Base-by-base conservation (phyloP, 2,888 invertebrate genomes). In the Drosophila gaucha region DNA sequence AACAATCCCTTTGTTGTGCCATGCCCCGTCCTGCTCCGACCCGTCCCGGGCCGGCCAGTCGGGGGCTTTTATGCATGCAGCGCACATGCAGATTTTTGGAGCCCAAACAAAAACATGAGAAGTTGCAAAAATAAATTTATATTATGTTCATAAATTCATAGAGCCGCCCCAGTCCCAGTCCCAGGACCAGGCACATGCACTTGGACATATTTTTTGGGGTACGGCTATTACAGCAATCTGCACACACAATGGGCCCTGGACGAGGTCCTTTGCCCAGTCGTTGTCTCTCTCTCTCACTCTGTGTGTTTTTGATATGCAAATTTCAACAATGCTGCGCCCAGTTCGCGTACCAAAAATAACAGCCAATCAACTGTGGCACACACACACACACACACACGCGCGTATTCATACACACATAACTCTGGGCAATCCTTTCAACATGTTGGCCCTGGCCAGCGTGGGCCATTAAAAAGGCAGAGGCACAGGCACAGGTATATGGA, bases 121-220 rank as follows among this genome's bases (percentile, higher is more conserved):
- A 83, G 87, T 86, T 80, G 87, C 85, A 86, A 86, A 89, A 89
- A 90, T 90, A 90, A 90, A 89, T 90, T 90, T 89, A 89, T 89
- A 90, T 90, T 90, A 89, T 89, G 86, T 86, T 89, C 90, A 90
- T 90, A 90, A 90, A 90, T 90, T 90, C 84, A 87, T 80, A 88
- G 86, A 89, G 84, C 80, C 16, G 33, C 16, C 16, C 33, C 24
- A 14, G 24, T 0, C 10, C 22, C 14, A 46, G 50, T 9, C 20
- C 28, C 3, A 1, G 28, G 39, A 51, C 58, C 51, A 54, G 33
- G 28, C 46, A 9, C 41, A 33, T 44, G 51, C 52, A 49, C 57
- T 64, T 66, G 69, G 84, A 68, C 83, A 43, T 22, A 20, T 36
- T 43, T 80, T 58, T 78, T 63, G 76, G 67, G 54, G 20, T 6